Evolutionary conservation across 2,888 invertebrate species (phyloP), one percentile per base, ranked within the genome.

Genomic region (Ditula angustiorana): DNA sequence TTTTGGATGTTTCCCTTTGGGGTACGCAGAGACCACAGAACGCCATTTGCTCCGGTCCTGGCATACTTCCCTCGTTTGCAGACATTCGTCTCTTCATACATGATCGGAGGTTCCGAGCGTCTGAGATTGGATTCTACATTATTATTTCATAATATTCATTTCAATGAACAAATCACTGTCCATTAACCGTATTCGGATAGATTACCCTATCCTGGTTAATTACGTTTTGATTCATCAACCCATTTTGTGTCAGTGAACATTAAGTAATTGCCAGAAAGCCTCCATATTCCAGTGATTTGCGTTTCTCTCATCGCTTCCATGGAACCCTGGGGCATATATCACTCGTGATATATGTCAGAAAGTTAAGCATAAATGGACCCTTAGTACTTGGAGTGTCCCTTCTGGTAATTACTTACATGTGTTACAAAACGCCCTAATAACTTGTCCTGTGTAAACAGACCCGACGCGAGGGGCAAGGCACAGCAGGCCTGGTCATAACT

Each of bases 351-450:
- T 50, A 57, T 49, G 57, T 63, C 50, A 44, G 33, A 58, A 61
- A 58, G 63, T 63, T 57, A 24, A 50, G 41, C 56, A 57, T 57
- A 56, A 24, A 35, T 26, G 44, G 44, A 63, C 63, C 63, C 52
- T 44, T 62, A 56, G 24, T 44, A 41, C 61, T 52, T 30, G 60
- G 23, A 49, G 41, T 58, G 57, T 63, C 63, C 63, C 44, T 58
- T 58, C 63, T 58, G 44, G 57, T 57, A 50, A 63, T 63, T 57
- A 63, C 62, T 63, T 63, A 63, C 62, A 63, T 63, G 62, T 57
- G 62, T 49, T 57, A 44, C 62, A 57, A 57, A 63, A 63, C 62
- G 50, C 41, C 57, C 50, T 63, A 63, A 58, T 63, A 63, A 63
- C 50, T 63, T 58, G 63, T 63, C 57, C 57, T 58, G 57, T 52